phyloP scores from a whole-genome alignment of 2,113 vertebrate species.

The Oreochromis niloticus region DNA sequence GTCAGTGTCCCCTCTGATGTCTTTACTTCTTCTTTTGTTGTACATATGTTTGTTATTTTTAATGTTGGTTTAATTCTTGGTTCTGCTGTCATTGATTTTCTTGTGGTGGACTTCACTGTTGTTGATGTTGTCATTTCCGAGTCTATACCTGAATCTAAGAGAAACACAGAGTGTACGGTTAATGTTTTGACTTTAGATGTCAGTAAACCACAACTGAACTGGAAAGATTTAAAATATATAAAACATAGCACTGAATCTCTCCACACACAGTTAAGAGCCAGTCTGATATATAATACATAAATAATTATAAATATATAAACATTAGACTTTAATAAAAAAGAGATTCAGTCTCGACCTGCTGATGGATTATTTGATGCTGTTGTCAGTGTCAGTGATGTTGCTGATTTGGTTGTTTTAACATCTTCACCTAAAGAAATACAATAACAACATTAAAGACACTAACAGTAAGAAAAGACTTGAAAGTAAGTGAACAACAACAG shows the following conservation, averaged over 20 bases:
- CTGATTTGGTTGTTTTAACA: fast-evolving
- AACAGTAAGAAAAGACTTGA: fast-evolving
- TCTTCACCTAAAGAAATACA: fast-evolving
- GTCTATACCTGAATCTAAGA: not conserved
- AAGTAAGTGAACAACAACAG: not conserved
- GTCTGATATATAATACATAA: not conserved
- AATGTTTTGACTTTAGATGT: not conserved
- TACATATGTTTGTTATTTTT: too few relatives aligned
- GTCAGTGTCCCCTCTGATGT: too few relatives aligned
- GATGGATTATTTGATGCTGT: not conserved
- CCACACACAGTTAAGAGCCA: not conserved
- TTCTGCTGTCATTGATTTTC: too few relatives aligned
- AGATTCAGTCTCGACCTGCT: not conserved
- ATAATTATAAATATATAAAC: not conserved
- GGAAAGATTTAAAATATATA: not conserved
- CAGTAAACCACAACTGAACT: not conserved
- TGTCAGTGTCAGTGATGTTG: too few relatives aligned
- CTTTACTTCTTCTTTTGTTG: too few relatives aligned
- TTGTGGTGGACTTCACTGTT: not conserved
- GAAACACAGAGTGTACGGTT: not conserved
- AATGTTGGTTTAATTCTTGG: too few relatives aligned
- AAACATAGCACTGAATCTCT: not conserved
- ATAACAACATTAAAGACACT: not conserved
- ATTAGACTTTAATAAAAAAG: not conserved
- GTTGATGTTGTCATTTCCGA: not conserved